Conservation (phyloP, 1,140 invertebrate species). For the Pectinophora gossypiella region DNA sequence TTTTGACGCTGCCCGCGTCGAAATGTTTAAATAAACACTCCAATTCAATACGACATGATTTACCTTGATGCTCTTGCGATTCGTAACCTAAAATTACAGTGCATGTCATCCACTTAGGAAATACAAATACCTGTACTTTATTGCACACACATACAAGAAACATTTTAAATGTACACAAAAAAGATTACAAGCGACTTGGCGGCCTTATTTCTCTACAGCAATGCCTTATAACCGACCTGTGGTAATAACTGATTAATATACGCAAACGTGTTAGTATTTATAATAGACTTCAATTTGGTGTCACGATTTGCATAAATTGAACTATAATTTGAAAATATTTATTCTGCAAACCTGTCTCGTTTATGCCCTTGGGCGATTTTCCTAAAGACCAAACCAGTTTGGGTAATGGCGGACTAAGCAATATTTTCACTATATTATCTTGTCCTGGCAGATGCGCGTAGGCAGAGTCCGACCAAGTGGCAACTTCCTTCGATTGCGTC, state of each 20-base stretch:
- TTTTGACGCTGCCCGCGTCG: slow-evolving; percentile 11
- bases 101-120: too few relatives aligned
- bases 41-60: background rate
- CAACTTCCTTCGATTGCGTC: slow-evolving; percentile 63
- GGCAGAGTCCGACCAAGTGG: slow-evolving; percentile 50
- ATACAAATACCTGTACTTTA: too few relatives aligned
- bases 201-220: too few relatives aligned
- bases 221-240: too few relatives aligned
- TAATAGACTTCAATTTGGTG: too few relatives aligned
- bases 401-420: slow-evolving; percentile 27
- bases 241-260: too few relatives aligned
- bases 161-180: too few relatives aligned
- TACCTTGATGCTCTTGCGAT: background rate
- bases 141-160: too few relatives aligned
- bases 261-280: too few relatives aligned
- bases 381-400: slow-evolving; percentile 19
- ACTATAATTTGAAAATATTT: too few relatives aligned
- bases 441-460: slow-evolving; percentile 38
- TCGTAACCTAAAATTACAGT: background rate
- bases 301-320: too few relatives aligned
- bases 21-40: slow-evolving; percentile 6
- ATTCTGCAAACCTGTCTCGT: background rate
- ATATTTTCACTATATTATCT: slow-evolving; percentile 37
- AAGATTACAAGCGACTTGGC: too few relatives aligned
- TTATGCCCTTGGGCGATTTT: slow-evolving; percentile 7